Conservation (phyloP, 2,888 invertebrate genomes). For the Gastracanthus pulcherrimus region DNA sequence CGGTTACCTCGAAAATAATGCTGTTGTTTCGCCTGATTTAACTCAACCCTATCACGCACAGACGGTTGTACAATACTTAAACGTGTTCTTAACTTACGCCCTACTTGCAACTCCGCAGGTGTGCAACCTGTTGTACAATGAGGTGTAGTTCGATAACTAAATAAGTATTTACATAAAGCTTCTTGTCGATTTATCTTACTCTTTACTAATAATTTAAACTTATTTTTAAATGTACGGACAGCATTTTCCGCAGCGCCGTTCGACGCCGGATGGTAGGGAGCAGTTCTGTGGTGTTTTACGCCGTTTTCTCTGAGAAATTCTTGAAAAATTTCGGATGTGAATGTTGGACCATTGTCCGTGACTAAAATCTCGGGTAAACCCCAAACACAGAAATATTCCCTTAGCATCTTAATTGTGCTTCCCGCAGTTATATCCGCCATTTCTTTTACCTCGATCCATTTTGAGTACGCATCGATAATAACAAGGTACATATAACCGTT, state of each 20-base stretch:
- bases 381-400: constrained; percentile 57
- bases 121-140: constrained; percentile 58
- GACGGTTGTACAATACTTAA: too few relatives aligned
- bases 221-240: constrained; percentile 56
- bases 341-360: constrained; percentile 47
- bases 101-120: constrained; percentile 57
- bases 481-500: constrained; percentile 60
- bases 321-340: constrained; percentile 37
- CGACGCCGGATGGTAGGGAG: neutral
- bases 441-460: constrained; percentile 24
- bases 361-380: constrained; percentile 58
- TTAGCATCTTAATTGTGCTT: constrained; percentile 54
- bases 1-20: too few relatives aligned
- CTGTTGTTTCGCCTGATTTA: too few relatives aligned
- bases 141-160: constrained; percentile 57
- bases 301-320: neutral
- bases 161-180: constrained; percentile 57
- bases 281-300: too few relatives aligned
- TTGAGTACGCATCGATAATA: constrained; percentile 58
- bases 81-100: constrained; percentile 52
- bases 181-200: constrained; percentile 15
- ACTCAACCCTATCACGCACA: too few relatives aligned
- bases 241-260: constrained; percentile 55
- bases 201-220: constrained; percentile 54
- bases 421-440: constrained; percentile 47